These are phyloP conservation scores for Anguilla megastoma DNA, from an alignment of 2,797 vertebrate species.

Conservation along the genomic window DNA sequence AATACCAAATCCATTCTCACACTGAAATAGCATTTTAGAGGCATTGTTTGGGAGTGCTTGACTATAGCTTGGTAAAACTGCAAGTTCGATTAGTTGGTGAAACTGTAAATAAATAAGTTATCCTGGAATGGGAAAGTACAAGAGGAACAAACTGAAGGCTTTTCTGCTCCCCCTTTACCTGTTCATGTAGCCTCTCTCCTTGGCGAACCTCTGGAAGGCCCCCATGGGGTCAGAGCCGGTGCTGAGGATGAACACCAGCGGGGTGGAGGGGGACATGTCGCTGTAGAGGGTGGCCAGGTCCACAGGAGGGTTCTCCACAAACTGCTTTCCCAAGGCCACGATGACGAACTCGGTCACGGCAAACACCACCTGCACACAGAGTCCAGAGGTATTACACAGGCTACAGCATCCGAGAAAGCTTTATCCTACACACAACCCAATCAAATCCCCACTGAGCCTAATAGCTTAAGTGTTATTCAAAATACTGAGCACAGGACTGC, in stretches of 20 bases:
- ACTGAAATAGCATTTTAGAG: too few species aligned
- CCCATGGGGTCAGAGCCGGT: constrained; percentile 85
- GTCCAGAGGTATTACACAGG: background rate
- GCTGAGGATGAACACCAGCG: constrained; percentile 81
- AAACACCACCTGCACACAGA: constrained; percentile 69
- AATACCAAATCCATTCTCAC: background rate
- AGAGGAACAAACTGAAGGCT: too few species aligned
- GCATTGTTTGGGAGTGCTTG: too few species aligned
- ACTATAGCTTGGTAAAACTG: too few species aligned
- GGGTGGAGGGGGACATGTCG: constrained; percentile 72
- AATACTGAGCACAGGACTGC: too few species aligned
- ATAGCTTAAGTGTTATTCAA: too few species aligned
- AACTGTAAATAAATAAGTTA: too few species aligned
- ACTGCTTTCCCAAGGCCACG: constrained; percentile 74
- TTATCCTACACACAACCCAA: too few species aligned
- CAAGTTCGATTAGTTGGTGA: too few species aligned
- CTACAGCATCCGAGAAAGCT: background rate
- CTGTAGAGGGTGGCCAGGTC: constrained; percentile 80
- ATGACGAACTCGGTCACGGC: constrained; percentile 81
- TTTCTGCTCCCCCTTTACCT: constrained; percentile 56
- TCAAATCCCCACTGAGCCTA: too few species aligned
- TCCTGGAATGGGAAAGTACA: too few species aligned
- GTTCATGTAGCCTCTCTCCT: constrained; percentile 74
- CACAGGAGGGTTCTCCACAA: constrained; percentile 79
- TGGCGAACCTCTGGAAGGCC: constrained; percentile 82